These are phyloP conservation scores for Cyrtonyx montezumae DNA, from an alignment of 2,113 vertebrate genomes.

Conservation along the genomic window DNA sequence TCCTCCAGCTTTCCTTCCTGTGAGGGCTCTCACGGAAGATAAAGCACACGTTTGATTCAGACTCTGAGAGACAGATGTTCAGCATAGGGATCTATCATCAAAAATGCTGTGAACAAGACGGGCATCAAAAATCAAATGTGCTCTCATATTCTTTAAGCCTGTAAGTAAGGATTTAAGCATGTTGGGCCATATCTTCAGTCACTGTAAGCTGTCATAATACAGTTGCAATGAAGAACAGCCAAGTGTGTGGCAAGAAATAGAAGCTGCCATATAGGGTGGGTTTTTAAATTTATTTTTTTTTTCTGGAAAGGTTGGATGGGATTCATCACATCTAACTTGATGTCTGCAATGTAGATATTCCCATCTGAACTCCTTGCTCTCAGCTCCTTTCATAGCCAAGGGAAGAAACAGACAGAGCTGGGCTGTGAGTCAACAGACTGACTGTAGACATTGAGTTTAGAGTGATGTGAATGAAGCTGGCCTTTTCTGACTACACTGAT, in stretches of 20 bases:
- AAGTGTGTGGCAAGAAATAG: background rate
- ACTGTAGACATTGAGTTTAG: background rate
- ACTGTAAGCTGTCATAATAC: background rate
- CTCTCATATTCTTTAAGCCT: background rate
- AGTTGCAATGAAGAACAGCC: background rate
- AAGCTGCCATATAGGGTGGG: background rate
- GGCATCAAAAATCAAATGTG: background rate
- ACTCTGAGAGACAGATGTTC: constrained; percentile 20
- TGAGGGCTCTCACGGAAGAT: background rate
- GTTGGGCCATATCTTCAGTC: background rate
- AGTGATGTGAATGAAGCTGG: background rate
- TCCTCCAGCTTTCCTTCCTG: constrained; percentile 14
- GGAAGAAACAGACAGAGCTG: background rate
- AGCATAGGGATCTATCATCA: background rate
- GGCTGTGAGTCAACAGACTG: background rate
- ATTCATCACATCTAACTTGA: background rate
- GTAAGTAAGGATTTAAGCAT: background rate
- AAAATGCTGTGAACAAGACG: background rate
- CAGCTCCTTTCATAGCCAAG: background rate
- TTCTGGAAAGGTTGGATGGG: background rate
- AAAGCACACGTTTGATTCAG: background rate
- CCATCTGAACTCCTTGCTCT: background rate
- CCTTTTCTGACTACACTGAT: background rate
- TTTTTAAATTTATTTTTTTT: background rate
- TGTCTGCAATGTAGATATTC: background rate